phyloP scores from a whole-genome alignment of 2,888 invertebrate species.

The Lagria hirta region DNA sequence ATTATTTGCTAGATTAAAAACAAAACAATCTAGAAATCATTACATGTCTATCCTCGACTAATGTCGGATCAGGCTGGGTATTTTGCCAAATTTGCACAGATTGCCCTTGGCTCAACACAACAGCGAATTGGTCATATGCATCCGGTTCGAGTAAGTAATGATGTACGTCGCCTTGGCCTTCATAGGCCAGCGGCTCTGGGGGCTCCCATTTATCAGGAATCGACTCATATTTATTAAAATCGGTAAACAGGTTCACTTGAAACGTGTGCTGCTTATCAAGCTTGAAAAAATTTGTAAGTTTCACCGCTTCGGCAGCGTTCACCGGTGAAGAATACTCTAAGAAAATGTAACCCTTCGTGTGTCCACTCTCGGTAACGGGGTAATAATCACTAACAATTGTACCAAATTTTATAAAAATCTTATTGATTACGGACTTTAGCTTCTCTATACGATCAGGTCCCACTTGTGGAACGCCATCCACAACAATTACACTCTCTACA shows the following conservation, averaged over 20 bases:
- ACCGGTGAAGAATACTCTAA: constrained; percentile 84
- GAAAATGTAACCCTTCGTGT: constrained; percentile 88
- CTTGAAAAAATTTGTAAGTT: constrained; percentile 86
- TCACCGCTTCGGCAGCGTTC: constrained; percentile 87
- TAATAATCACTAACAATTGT: constrained; percentile 86
- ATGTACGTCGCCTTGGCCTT: constrained; percentile 89
- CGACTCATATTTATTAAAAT: constrained; percentile 90
- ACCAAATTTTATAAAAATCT: constrained; percentile 87
- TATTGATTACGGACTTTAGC: constrained; percentile 86
- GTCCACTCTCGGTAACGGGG: constrained; percentile 79
- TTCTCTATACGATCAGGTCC: constrained; percentile 90
- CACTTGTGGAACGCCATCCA: constrained; percentile 95
- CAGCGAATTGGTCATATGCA: constrained; percentile 93
- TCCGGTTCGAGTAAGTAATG: constrained; percentile 92
- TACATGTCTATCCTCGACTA: constrained; percentile 80
- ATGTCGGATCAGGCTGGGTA: constrained; percentile 79
- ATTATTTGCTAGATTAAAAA: constrained; percentile 23
- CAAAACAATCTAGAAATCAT: constrained; percentile 38
- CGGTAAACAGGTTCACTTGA: constrained; percentile 80
- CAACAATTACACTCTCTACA: constrained; percentile 92
- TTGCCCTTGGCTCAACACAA: constrained; percentile 78
- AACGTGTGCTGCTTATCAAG: constrained; percentile 96
- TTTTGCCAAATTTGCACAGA: constrained; percentile 84
- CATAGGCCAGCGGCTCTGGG: constrained; percentile 85
- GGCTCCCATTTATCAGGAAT: constrained; percentile 93